These are phyloP conservation scores for Goniozus legneri DNA, from an alignment of 1,140 invertebrate species.

Conservation along the genomic window DNA sequence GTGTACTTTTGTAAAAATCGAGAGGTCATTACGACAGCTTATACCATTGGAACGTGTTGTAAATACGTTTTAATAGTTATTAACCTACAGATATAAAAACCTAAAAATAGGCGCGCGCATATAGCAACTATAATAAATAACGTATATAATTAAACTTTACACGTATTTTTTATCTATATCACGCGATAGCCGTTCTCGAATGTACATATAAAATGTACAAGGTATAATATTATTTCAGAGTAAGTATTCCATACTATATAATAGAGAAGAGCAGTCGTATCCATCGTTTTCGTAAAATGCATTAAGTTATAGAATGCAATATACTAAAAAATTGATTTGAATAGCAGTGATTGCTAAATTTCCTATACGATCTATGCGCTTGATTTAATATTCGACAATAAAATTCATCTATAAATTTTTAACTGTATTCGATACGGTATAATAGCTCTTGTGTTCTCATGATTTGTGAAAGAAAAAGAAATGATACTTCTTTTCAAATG, in stretches of 20 bases:
- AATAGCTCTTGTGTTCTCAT: too few species aligned
- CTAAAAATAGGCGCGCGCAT: slow-evolving; percentile 37
- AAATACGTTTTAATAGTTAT: slow-evolving; percentile 28
- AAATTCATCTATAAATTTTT: not conserved
- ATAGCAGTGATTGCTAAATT: not conserved
- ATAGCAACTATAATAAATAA: slow-evolving; percentile 44
- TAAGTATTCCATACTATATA: not conserved
- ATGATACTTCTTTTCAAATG: too few species aligned
- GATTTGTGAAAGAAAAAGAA: too few species aligned
- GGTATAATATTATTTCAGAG: slow-evolving; percentile 10
- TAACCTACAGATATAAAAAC: slow-evolving; percentile 35
- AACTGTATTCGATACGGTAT: too few species aligned
- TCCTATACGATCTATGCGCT: slow-evolving; percentile 10
- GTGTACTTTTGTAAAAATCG: not conserved
- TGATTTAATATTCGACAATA: not conserved
- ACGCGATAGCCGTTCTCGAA: slow-evolving; percentile 42
- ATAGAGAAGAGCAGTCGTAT: not conserved
- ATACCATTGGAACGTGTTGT: slow-evolving; percentile 14
- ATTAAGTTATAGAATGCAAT: not conserved
- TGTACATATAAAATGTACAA: slow-evolving; percentile 21
- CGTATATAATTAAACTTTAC: slow-evolving; percentile 28
- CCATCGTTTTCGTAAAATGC: not conserved
- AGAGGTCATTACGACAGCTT: not conserved
- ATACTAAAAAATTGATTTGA: slow-evolving; percentile 12
- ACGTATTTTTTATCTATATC: slow-evolving; percentile 36